Evolutionary conservation across 2,888 invertebrate genomes (phyloP).

Genomic region (Melanophora roralis): DNA sequence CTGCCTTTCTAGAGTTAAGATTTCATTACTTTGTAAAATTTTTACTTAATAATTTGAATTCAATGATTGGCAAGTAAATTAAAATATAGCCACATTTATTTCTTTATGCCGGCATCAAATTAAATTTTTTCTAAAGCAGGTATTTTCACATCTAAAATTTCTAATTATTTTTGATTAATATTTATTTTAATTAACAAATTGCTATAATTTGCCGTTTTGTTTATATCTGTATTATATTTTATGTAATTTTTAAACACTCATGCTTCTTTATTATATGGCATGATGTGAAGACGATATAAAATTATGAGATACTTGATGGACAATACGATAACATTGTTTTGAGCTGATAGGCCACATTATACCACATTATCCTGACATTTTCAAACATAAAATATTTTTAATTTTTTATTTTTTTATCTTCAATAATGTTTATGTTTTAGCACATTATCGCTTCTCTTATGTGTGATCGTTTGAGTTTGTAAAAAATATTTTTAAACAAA

Average conservation of each 20-base stretch:
- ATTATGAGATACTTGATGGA: not conserved
- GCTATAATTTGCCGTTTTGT: not conserved
- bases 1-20: no score
- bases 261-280: slow-evolving; percentile 36
- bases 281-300: not conserved
- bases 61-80: no score
- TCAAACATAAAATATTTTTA: not conserved
- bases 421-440: slow-evolving; percentile 54
- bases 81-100: no score
- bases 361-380: slow-evolving; percentile 6
- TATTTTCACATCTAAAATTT: not conserved
- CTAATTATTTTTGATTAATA: not conserved
- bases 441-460: slow-evolving; percentile 54
- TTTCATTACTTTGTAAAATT: no score
- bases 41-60: no score
- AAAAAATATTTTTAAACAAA: no score
- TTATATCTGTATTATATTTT: slow-evolving; percentile 37
- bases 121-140: no score
- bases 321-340: not conserved
- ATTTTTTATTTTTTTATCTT: not conserved
- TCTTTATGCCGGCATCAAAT: no score
- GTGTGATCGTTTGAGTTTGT: no score
- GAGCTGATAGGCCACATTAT: not conserved
- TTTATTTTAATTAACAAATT: slow-evolving; percentile 1
- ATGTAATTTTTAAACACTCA: slow-evolving; percentile 7